Evolutionary conservation across 2,113 vertebrate species (phyloP), one percentile per base, ranked within the genome.

Genomic region (Stegastes partitus): DNA sequence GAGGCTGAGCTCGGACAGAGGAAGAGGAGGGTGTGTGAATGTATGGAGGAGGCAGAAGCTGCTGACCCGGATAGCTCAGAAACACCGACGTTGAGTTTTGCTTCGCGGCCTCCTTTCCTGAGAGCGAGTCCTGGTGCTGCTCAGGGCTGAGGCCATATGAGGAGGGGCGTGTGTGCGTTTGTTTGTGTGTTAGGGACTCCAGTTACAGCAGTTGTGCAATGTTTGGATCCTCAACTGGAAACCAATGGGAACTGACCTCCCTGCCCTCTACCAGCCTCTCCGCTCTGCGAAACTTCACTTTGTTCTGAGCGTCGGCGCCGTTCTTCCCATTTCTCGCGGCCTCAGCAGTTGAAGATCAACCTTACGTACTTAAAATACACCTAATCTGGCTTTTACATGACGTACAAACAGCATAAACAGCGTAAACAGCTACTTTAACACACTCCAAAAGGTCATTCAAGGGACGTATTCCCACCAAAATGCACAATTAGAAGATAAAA

Each of bases 201-300:
- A 84, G 80, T 91, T 91, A 85, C 82, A 85, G 39, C 65, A 64
- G 59, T 91, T 91, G 72, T 75, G 79, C 81, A 87, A 86, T 64
- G 69, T 87, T 84, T 87, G 45, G 78, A 84, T 51, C 66, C 68
- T 77, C 59, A 64, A 75, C 79, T 83, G 65, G 65, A 84, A 77
- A 74, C 79, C 83, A 74, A 39, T 76, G 65, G 25, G 67, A 86
- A 79, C 71, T 80, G 68, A 87, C 84, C 89, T 74, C 51, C 3
- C 68, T 59, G 12, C 45, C 45, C 82, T 77, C 83, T 71, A 44
- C 54, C 11, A 50, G 19, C 47, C 1, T 19, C 18, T 50, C 47
- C 5, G 18, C 45, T 19, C 31, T 34, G 31, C 15, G 12, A 42
- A 7, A 34, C 31, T 42, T 12, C 39, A 42, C 39, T 15, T 42